phyloP scores from a whole-genome alignment of 2,888 invertebrate genomes.

The Diachrysia chrysitis region DNA sequence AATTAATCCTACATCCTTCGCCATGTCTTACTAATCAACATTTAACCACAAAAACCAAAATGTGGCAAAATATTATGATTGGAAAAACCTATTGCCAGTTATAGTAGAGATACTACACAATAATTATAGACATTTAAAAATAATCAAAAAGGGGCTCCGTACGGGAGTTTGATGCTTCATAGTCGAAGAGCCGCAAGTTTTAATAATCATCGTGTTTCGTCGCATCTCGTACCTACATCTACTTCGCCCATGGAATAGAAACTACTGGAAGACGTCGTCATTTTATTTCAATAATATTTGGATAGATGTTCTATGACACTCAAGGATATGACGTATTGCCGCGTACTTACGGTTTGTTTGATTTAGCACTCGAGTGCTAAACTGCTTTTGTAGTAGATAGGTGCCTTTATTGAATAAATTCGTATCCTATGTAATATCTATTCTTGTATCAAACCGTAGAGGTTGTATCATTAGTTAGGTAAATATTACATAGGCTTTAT shows the following conservation, averaged over 20 bases:
- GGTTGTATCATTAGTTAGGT: background rate
- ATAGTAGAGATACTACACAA: background rate
- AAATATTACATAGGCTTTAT: background rate
- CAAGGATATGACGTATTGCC: background rate
- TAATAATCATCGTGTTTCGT: background rate
- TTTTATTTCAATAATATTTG: background rate
- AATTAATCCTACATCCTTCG: too few relatives aligned
- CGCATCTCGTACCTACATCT: background rate
- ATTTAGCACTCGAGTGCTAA: background rate
- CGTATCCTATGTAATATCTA: background rate
- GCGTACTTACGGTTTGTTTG: slow-evolving; percentile 1
- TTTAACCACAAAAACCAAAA: too few relatives aligned
- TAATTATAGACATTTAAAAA: too few relatives aligned
- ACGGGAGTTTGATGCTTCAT: background rate
- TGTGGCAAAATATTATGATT: too few relatives aligned
- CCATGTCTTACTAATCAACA: too few relatives aligned
- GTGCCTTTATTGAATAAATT: background rate
- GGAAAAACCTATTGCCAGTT: background rate
- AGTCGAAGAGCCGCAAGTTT: background rate
- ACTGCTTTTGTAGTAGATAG: background rate
- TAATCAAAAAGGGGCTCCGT: too few relatives aligned
- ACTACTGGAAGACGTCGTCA: background rate
- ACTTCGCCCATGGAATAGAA: background rate
- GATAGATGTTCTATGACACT: background rate
- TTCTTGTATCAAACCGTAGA: background rate